Base-by-base conservation (phyloP, 1,140 invertebrate species). In the Bombus pyrosoma region DNA sequence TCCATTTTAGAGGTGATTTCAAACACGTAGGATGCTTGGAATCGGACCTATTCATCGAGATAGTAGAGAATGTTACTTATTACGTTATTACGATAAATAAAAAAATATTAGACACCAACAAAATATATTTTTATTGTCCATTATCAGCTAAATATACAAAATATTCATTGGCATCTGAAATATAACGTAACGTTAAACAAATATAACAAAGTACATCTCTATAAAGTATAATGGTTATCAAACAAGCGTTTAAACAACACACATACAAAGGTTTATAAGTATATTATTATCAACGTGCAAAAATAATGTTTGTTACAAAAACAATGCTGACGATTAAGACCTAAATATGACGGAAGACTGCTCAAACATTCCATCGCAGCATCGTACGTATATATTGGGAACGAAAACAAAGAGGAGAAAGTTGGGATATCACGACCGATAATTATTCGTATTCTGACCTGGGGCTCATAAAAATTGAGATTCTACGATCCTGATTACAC, bases 81-180 rank as follows among this genome's bases (percentile, higher is more conserved):
- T 53, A 53, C 47, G 66, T 25, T 28, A 25, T 41, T 18, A 25
- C 37, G 25, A 53, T 6, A 62, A 73, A 62, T 25, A 72, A 22
- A 41, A 62, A 53, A 62, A 32, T 41, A n/a, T 43, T 32, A 25
- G 2, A 53, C 18, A 59, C 3, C 34, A 5, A 59, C 2, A 18
- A 43, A 41, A 66, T 25, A 78, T 66, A 47, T 3, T n/a, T 81
- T 72, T 81, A 72, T 81, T 72, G 37, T 37, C 8, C 74, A 62
- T 57, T 13, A 22, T 78, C n/a, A 5, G 6, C 13, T 37, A 12
- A 18, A 12, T 64, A 41, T 34, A 79, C 77, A 78, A 22, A 28
- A 59, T 10, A 32, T 47, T 71, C 5, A 69, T 69, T 71, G 37
- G 69, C 18, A 53, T 53, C 47, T 53, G 47, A 53, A 53, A 53